Percentiles rank a stretch among this genome's conserved stretches.
These are phyloP conservation scores for Phalacrocorax carbo DNA, from an alignment of 2,113 vertebrate genomes.

Conservation along the genomic window DNA sequence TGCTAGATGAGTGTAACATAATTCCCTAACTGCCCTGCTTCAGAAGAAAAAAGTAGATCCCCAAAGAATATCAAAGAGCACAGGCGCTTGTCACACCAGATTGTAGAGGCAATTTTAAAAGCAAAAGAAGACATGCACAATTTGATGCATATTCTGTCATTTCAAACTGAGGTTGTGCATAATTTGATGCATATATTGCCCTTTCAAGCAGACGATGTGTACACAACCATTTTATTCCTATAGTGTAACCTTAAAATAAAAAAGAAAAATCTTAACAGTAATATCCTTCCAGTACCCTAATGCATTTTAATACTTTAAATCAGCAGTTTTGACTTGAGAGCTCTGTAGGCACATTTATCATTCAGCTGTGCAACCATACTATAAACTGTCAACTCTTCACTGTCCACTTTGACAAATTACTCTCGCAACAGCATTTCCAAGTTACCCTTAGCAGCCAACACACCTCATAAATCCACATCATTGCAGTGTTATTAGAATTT, in stretches of 20 bases:
- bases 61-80: neutral
- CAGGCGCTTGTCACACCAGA: neutral
- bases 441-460: constrained; percentile 72
- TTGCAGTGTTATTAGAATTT: constrained; percentile 76
- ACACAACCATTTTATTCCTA: neutral
- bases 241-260: neutral
- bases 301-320: constrained; percentile 40
- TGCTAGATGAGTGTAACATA: neutral
- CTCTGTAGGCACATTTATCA: constrained; percentile 38
- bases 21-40: neutral
- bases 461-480: constrained; percentile 75
- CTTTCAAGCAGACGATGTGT: neutral
- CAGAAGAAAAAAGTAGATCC: neutral
- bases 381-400: constrained; percentile 62
- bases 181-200: neutral
- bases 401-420: constrained; percentile 72
- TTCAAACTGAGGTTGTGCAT: neutral
- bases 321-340: constrained; percentile 19
- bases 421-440: constrained; percentile 67
- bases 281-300: neutral
- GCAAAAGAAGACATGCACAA: neutral
- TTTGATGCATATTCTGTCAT: neutral
- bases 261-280: neutral
- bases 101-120: neutral
- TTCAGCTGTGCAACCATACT: constrained; percentile 39